phyloP scores from a whole-genome alignment of 2,797 vertebrate species.

The Thripadectes ignobilis region DNA sequence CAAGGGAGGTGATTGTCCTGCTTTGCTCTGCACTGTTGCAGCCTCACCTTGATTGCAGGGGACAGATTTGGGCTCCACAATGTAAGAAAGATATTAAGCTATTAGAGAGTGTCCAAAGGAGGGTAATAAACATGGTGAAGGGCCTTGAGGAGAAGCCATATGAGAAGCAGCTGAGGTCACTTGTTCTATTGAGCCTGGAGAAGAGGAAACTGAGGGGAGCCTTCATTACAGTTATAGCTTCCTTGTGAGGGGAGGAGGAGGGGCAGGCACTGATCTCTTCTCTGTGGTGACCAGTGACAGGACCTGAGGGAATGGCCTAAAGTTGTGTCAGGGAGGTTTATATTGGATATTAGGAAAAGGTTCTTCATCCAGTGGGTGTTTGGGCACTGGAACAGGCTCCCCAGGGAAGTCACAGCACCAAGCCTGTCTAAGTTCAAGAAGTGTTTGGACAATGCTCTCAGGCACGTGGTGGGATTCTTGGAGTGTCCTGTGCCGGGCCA shows the following conservation, averaged over 20 bases:
- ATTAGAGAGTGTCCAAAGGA: background rate
- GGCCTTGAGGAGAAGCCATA: background rate
- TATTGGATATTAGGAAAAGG: background rate
- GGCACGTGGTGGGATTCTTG: background rate
- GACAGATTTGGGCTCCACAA: background rate
- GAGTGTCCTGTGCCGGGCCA: too few relatives aligned
- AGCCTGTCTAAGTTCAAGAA: background rate
- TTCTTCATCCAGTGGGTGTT: background rate
- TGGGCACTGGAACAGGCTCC: background rate
- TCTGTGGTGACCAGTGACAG: too few relatives aligned
- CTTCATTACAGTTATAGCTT: background rate
- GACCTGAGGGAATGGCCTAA: background rate
- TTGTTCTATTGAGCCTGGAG: background rate
- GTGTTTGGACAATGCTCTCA: background rate
- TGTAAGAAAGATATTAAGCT: background rate
- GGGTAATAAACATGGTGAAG: background rate
- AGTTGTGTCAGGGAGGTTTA: background rate
- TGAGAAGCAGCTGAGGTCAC: background rate
- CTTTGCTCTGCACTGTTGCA: background rate
- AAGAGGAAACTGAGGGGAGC: background rate
- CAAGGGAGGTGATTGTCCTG: background rate
- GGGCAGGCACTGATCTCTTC: background rate
- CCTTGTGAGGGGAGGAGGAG: too few relatives aligned
- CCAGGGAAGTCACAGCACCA: background rate
- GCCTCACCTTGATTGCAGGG: background rate